phyloP scores from a whole-genome alignment of 1,140 invertebrate genomes.

The Plectus sambesii region DNA sequence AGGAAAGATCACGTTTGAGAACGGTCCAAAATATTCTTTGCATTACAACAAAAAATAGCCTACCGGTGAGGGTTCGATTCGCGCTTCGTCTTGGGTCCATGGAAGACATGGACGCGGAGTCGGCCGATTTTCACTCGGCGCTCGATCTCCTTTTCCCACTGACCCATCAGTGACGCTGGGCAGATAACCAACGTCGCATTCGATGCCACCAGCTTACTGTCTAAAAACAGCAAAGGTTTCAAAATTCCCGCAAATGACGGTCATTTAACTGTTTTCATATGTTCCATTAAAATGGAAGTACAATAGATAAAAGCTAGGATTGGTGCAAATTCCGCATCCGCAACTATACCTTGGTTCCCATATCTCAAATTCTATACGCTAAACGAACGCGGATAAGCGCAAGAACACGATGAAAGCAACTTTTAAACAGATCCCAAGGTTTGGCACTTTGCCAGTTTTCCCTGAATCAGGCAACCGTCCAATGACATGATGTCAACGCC shows the following conservation, averaged over 20 bases:
- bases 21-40: constrained; percentile 1
- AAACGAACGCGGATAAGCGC: no score
- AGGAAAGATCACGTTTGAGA: constrained; percentile 26
- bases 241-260: constrained; percentile 17
- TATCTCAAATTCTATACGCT: no score
- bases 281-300: background rate
- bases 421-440: constrained; percentile 36
- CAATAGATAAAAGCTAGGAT: background rate
- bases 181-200: constrained; percentile 70
- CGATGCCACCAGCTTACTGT: constrained; percentile 42
- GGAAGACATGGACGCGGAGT: constrained; percentile 61
- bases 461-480: constrained; percentile 24
- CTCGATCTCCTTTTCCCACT: constrained; percentile 73
- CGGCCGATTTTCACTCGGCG: constrained; percentile 55
- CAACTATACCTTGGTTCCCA: constrained; percentile 6
- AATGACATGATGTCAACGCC: constrained; percentile 45
- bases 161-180: constrained; percentile 61
- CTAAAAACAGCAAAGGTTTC: background rate
- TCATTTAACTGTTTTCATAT: background rate
- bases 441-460: constrained; percentile 38
- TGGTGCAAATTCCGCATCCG: background rate
- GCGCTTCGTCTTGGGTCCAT: constrained; percentile 60
- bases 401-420: no score
- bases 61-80: constrained; percentile 48
- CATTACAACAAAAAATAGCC: background rate